Evolutionary conservation across 2,888 invertebrate species (phyloP).

Genomic region (Pediacus dermestoides): DNA sequence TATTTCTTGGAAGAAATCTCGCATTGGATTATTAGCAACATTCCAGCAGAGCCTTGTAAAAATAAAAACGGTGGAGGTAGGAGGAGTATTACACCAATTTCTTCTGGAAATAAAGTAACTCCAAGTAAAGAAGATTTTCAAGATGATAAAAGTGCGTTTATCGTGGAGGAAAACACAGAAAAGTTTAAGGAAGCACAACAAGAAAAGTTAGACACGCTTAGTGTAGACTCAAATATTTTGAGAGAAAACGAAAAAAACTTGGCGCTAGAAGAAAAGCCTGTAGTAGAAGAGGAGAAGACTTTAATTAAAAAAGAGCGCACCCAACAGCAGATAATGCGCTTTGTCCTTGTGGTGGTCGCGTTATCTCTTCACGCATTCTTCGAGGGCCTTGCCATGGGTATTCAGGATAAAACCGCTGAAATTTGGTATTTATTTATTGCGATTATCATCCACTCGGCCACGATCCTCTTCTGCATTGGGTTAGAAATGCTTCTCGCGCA

Average conservation of each 20-base stretch:
- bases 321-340: constrained; percentile 45
- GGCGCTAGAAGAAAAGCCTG: constrained; percentile 22
- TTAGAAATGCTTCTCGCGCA: constrained; percentile 52
- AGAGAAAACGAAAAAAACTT: constrained; percentile 31
- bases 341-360: constrained; percentile 50
- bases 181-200: constrained; percentile 7
- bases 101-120: constrained; percentile 25
- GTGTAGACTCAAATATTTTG: constrained; percentile 26
- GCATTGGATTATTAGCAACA: constrained; percentile 42
- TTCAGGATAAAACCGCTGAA: constrained; percentile 48
- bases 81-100: too few species aligned
- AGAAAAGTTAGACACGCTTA: constrained; percentile 11
- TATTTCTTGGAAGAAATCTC: constrained; percentile 56
- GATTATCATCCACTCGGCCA: constrained; percentile 54
- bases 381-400: constrained; percentile 55
- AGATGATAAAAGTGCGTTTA: too few species aligned
- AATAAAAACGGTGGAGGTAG: constrained; percentile 1
- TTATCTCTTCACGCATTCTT: constrained; percentile 55
- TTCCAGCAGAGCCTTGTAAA: constrained; percentile 29
- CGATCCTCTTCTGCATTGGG: constrained; percentile 55
- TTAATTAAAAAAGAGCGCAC: constrained; percentile 34
- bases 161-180: constrained; percentile 25
- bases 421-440: constrained; percentile 55
- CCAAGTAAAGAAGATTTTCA: constrained; percentile 18
- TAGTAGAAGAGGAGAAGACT: constrained; percentile 32